A percentile compares a stretch with the other conserved stretches of the same genome.
phyloP scores from a whole-genome alignment of 2,113 vertebrate species.

The Empidonax alnorum region DNA sequence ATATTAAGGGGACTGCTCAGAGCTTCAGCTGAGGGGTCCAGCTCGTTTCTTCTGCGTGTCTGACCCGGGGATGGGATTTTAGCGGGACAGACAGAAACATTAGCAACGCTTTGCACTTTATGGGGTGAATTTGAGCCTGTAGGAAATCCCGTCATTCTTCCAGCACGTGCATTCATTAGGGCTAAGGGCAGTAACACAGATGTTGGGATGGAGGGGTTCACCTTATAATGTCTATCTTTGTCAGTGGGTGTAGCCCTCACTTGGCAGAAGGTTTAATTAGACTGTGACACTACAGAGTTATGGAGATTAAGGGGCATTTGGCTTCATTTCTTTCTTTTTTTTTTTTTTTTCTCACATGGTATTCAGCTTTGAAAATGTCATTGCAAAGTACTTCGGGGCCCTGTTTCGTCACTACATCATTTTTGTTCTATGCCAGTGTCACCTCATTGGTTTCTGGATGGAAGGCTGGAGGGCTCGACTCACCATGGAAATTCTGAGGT shows the following conservation, averaged over 20 bases:
- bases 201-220: background rate
- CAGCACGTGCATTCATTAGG: background rate
- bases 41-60: constrained; percentile 1
- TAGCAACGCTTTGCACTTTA: constrained; percentile 17
- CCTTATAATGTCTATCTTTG: background rate
- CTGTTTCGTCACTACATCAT: constrained; percentile 41
- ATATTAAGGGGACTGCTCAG: background rate
- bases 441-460: constrained; percentile 56
- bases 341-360: background rate
- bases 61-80: background rate
- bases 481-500: constrained; percentile 63
- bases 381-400: background rate
- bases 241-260: background rate
- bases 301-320: constrained; percentile 15
- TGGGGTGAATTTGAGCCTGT: constrained; percentile 55
- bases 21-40: background rate
- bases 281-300: background rate
- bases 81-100: constrained; percentile 31
- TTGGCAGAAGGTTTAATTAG: background rate
- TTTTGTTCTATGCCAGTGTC: constrained; percentile 51
- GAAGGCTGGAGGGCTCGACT: constrained; percentile 24
- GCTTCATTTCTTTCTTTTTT: background rate
- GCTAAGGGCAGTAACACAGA: background rate
- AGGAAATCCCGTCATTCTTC: constrained; percentile 20
- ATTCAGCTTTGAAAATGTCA: constrained; percentile 49